Evolutionary conservation across 2,888 invertebrate genomes (phyloP), one percentile per base, ranked within the genome.

Genomic region (Fabriciana adippe): DNA sequence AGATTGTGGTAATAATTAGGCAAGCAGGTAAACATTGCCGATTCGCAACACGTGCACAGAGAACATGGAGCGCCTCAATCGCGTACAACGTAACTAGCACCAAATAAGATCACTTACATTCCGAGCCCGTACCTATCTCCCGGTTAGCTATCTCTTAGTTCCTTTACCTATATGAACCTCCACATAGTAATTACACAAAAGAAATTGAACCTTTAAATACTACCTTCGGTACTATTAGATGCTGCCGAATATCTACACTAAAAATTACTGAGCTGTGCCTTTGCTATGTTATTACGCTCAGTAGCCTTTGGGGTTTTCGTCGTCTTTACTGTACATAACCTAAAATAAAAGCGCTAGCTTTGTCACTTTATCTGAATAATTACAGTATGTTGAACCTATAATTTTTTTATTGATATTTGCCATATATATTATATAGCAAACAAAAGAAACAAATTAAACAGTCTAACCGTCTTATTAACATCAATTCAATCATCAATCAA

Each of bases 61-160:
- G 79, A 84, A 81, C 82, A 81, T 81, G 76, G 48, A 51, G 79
- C 80, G 81, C 81, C 81, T 82, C 86, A 85, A 86, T 87, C 87
- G 87, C 80, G 83, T 35, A 8, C 35, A 35, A 8, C 35, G 35
- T 83, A 78, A 79, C 83, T 80, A 79, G 78, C 80, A 82, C 84
- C 80, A 90, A 91, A 90, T 90, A 89, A 84, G 90, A 88, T 86
- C 90, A 90, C 91, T 92, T 90, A 89, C 88, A 92, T 92, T 91
- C 91, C 78, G 79, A 73, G 76, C 84, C 81, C 90, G 90, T 89
- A 84, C 79, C 79, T 83, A 84, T 81, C 68, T 83, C 81, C 85
- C 83, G 82, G 87, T 86, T 88, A 88, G 86, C 81, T 85, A 79
- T 70, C 81, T 80, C 81, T 85, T 85, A 87, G 86, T 82, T 83